These are phyloP conservation scores for Tenodera sinensis DNA, from an alignment of 2,888 invertebrate species.

Conservation along the genomic window DNA sequence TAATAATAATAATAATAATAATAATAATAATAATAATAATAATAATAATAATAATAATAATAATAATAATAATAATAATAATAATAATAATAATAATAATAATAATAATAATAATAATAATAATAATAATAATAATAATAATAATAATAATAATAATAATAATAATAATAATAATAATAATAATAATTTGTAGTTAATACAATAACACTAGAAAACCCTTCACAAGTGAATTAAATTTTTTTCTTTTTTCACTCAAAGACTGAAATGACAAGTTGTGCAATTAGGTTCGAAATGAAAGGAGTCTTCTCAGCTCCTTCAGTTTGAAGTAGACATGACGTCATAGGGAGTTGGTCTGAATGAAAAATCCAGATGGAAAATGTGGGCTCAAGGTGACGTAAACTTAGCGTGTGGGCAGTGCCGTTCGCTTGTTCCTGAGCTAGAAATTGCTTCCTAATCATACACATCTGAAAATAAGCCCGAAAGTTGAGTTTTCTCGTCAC, in stretches of 20 bases:
- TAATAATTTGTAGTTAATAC: neutral
- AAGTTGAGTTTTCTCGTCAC: neutral
- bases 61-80: neutral
- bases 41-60: neutral
- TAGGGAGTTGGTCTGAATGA: slow-evolving; percentile 17
- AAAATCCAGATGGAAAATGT: slow-evolving; percentile 17
- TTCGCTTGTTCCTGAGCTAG: neutral
- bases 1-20: neutral
- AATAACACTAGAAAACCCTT: neutral
- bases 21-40: neutral
- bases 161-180: neutral
- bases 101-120: neutral
- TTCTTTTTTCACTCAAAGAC: too few species aligned
- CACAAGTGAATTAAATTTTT: too few species aligned
- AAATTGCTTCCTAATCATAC: neutral
- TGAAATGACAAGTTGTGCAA: neutral
- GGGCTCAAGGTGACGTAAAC: slow-evolving; percentile 16
- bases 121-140: neutral
- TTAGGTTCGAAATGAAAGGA: neutral
- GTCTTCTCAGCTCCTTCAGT: neutral
- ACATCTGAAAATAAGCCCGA: neutral
- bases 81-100: neutral
- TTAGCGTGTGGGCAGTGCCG: neutral
- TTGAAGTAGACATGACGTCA: slow-evolving; percentile 12
- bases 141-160: neutral